Percentiles rank a stretch among this genome's conserved stretches.
phyloP scores from a whole-genome alignment of 2,113 vertebrate genomes.

The Brienomyrus brachyistius region DNA sequence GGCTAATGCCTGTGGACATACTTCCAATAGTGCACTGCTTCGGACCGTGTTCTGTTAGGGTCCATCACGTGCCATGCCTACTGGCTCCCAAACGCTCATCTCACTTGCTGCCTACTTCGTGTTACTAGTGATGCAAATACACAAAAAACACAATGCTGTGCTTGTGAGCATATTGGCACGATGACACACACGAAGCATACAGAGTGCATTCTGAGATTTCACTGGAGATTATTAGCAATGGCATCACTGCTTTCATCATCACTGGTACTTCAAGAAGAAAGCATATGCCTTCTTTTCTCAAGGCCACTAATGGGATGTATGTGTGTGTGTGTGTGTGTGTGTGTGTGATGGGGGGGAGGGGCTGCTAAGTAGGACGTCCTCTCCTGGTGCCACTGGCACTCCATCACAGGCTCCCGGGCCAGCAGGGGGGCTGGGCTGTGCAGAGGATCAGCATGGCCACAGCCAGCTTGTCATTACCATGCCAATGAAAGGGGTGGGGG shows the following conservation, averaged over 20 bases:
- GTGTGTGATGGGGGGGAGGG: not conserved
- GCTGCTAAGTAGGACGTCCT: not conserved
- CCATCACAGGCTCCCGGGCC: not conserved
- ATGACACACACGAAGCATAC: not conserved
- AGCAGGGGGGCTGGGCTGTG: not conserved
- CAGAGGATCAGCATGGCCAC: constrained; percentile 28
- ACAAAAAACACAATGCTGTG: not conserved
- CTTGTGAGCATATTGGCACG: not conserved
- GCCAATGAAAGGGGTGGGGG: constrained; percentile 16
- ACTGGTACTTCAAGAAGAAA: not conserved
- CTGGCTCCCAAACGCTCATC: not conserved
- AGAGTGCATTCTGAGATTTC: not conserved
- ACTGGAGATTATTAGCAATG: not conserved
- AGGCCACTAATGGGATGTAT: not conserved
- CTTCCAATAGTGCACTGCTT: not conserved
- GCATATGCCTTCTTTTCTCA: not conserved
- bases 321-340: not conserved
- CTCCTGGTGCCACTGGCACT: constrained; percentile 11
- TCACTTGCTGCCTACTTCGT: not conserved
- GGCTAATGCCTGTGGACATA: constrained; percentile 7
- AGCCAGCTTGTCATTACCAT: constrained; percentile 29
- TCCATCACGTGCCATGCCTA: not conserved
- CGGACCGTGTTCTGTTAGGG: not conserved
- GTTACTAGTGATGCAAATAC: not conserved
- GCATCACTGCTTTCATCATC: not conserved